Evolutionary conservation across 37 sponge, comb jelly and placozoan genomes (phyloP).

Genomic region (Agelas oroides): DNA sequence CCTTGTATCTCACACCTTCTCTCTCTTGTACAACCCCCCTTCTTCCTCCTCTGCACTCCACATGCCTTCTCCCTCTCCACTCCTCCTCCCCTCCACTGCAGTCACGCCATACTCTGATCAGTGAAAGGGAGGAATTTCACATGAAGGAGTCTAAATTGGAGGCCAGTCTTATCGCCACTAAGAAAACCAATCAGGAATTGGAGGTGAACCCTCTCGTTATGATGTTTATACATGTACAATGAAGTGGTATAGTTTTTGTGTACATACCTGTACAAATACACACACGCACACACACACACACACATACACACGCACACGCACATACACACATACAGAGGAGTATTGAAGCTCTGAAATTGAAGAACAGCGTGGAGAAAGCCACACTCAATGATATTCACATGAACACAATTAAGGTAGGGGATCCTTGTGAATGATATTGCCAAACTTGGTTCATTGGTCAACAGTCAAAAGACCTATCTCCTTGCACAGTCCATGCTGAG

Average conservation of each 20-base stretch:
- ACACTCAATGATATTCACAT: constrained; percentile 83
- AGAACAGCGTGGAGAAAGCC: constrained; percentile 75
- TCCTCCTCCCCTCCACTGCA: neutral
- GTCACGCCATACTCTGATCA: constrained; percentile 5
- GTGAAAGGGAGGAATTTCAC: constrained; percentile 47
- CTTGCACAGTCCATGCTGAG: constrained; percentile 66
- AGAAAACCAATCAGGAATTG: constrained; percentile 69
- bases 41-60: neutral
- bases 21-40: neutral
- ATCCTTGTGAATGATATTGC: neutral
- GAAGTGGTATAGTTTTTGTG: too few species aligned
- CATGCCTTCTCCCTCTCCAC: neutral
- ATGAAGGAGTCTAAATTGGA: constrained; percentile 51
- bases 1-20: too few species aligned
- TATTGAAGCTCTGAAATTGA: constrained; percentile 73
- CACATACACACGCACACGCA: too few species aligned
- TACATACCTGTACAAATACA: too few species aligned
- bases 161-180: constrained; percentile 51
- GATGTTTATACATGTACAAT: too few species aligned
- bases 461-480: neutral
- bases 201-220: too few species aligned
- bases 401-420: constrained; percentile 75
- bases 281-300: neutral
- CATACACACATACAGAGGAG: constrained; percentile 56
- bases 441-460: neutral